A percentile compares a stretch with the other conserved stretches of the same genome.
Evolutionary conservation across 1,140 invertebrate species (phyloP).

Genomic region (Pseudobourletiella spinata): DNA sequence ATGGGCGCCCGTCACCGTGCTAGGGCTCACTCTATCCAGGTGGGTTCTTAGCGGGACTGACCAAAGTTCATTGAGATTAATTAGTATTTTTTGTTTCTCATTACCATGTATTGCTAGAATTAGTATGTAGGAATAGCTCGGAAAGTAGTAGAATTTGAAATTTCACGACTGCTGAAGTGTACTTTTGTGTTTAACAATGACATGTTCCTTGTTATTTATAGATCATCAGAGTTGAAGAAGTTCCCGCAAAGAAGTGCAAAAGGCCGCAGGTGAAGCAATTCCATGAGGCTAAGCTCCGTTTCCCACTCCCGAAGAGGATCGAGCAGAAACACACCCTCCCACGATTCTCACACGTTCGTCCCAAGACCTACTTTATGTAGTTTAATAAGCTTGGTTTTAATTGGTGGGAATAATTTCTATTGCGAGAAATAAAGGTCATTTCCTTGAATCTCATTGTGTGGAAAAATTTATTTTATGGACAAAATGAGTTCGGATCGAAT

Average conservation of each 20-base stretch:
- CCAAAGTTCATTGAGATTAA: neutral
- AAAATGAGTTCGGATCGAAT: no score
- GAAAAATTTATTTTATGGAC: neutral
- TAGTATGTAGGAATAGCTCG: no score
- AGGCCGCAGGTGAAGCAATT: conserved; percentile 95
- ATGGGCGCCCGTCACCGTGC: conserved; percentile 99
- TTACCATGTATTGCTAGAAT: no score
- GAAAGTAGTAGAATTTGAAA: no score
- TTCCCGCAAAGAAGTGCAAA: conserved; percentile 77
- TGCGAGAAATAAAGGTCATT: neutral
- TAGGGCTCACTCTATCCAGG: conserved; percentile 88
- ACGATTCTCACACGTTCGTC: conserved; percentile 76
- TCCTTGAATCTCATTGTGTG: neutral
- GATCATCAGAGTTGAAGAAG: conserved; percentile 93
- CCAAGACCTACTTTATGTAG: conserved; percentile 89
- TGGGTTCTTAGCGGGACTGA: conserved; percentile 39
- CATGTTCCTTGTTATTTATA: conserved; percentile 44
- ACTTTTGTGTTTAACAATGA: no score
- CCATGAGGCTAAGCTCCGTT: conserved; percentile 90
- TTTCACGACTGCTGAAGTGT: no score
- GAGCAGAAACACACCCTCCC: conserved; percentile 69
- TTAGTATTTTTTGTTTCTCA: neutral
- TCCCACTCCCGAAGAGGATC: conserved; percentile 92
- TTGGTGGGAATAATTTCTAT: neutral
- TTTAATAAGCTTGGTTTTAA: neutral